These are phyloP conservation scores for Cricetomys ansorgei DNA, from an alignment of 2,113 vertebrate species.

Conservation along the genomic window DNA sequence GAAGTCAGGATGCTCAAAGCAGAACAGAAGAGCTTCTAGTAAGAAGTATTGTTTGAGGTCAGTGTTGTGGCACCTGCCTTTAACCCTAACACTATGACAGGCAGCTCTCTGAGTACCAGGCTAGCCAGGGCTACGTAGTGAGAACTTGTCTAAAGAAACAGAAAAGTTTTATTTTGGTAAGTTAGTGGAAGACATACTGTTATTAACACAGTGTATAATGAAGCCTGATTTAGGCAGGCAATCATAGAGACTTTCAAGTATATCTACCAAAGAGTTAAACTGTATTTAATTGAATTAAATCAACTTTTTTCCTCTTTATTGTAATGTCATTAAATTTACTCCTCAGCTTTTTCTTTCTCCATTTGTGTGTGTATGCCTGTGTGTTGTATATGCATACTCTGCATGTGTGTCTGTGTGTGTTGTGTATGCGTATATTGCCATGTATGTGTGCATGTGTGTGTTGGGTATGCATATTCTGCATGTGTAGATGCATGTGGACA, in stretches of 20 bases:
- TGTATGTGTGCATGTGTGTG: not conserved
- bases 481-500: not conserved
- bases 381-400: not conserved
- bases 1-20: not conserved
- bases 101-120: not conserved
- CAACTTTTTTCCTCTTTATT: slow-evolving; percentile 11
- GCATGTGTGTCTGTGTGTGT: not conserved
- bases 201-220: not conserved
- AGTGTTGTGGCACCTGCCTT: not conserved
- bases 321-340: not conserved
- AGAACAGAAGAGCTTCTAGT: not conserved
- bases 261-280: not conserved
- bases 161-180: not conserved
- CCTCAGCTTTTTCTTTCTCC: not conserved
- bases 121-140: not conserved
- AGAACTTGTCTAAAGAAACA: not conserved
- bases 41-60: not conserved
- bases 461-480: not conserved
- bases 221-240: not conserved
- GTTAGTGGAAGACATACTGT: not conserved
- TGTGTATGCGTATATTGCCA: no score
- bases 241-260: not conserved
- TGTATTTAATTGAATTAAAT: slow-evolving; percentile 11
- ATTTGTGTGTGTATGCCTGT: not conserved
- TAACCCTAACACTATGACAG: not conserved